Evolutionary conservation across 1,140 invertebrate species (phyloP), one percentile per base, ranked within the genome.

Genomic region (Drosophila micromelanica): DNA sequence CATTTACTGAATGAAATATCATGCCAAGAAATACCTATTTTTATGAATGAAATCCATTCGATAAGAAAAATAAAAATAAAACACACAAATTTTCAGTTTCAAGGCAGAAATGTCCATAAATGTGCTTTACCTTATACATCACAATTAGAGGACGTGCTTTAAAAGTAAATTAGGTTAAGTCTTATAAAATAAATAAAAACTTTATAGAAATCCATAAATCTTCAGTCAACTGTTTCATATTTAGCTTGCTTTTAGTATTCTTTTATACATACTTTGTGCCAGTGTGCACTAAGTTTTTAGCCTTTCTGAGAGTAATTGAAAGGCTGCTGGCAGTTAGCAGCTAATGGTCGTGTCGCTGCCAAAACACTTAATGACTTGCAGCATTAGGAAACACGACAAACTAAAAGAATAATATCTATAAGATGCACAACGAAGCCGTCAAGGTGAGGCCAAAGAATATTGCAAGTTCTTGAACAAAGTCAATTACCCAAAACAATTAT

Each of bases 401-500:
- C 15, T 35, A 7, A 27, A 37, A 32, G 13, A 30, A 59, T 17
- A 17, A 12, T 52, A 64, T 70, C 69, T 59, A 15, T 17, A 48
- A 73, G 67, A 71, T 72, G 20, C 52, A 48, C 64, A 52, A 35
- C 5, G 27, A 40, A 37, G 9, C n/a, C 62, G 49, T 46, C 77
- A 77, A 82, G 82, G 81, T 46, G 48, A 59, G 13, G 17, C 13
- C 49, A 78, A 78, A 78, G 76, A 80, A 80, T 61, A 56, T 68
- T 52, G 52, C 51, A 40, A 70, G 76, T 80, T 84, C 80, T 84
- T 79, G 67, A 86, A 61, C 59, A 32, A 38, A 60, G 55, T 73
- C 74, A 85, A 84, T 85, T 84, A 71, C 59, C 79, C 52, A 81
- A 55, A 80, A 74, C 32, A 64, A 62, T 67, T 55, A 73, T 61